Evolutionary conservation across 2,113 vertebrate genomes (phyloP), one percentile per base, ranked within the genome.

Genomic region (Tylochromis polylepis): DNA sequence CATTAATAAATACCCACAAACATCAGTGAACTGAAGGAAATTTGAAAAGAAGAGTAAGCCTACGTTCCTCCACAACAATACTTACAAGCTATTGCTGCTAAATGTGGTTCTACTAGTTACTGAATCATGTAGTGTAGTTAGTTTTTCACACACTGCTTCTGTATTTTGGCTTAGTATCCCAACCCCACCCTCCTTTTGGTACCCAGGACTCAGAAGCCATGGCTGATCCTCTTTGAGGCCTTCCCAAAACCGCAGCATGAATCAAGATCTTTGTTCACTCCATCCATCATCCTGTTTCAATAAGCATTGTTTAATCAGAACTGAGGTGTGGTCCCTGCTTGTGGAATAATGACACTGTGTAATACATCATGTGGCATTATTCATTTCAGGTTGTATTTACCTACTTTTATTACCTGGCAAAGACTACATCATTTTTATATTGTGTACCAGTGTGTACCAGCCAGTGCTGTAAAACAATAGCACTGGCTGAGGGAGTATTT

Each of bases 321-420:
- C 38, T 16, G 24, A 72, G 38, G 8, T 72, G 65, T 72, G 67
- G 41, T 27, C 22, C 41, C 41, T 0, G 67, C 38, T 14, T 46
- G 8, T 27, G 38, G 41, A 4, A 72, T 46, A 2, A 18, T 0
- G 1, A 46, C 67, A 46, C 22, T 0, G 38, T 27, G 22, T 11
- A 27, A 46, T 46, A 72, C 0, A 46, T 18, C 15, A 11, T 43
- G 16, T 27, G 41, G 0, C 8, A 18, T 11, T 75, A 49, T 5
- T 75, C 43, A 75, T 20, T 24, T 51, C 43, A 75, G 24, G 43
- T 75, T 27, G 43, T 31, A 75, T 20, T 75, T 31, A 20, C 6
- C 70, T 75, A 20, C 43, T 29, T 75, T 29, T 0, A 75, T 29
- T 46, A 24, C 24, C 67, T 75, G 2, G 15, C 16, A 75, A 49